A percentile compares a stretch with the other conserved stretches of the same genome.
These are phyloP conservation scores for Phalloptychus januarius DNA, from an alignment of 2,797 vertebrate species.

Conservation along the genomic window DNA sequence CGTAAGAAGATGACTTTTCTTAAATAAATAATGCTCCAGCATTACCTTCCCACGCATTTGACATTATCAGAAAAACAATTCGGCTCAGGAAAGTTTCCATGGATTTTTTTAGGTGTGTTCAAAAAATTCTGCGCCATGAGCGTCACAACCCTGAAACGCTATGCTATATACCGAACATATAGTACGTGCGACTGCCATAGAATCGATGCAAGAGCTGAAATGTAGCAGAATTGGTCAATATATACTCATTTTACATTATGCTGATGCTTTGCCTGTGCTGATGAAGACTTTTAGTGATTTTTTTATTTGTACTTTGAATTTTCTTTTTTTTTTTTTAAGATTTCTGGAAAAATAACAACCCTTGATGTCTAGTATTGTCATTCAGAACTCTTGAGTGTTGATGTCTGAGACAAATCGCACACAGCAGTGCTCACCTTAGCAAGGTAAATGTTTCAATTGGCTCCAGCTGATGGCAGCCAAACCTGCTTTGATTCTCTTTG, in stretches of 20 bases:
- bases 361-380: neutral
- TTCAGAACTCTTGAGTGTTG: neutral
- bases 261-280: neutral
- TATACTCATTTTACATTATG: neutral
- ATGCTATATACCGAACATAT: neutral
- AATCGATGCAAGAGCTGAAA: neutral
- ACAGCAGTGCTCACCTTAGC: neutral
- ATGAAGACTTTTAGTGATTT: neutral
- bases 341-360: neutral
- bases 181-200: too few relatives aligned
- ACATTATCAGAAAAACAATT: neutral
- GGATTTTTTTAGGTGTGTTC: neutral
- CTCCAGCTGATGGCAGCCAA: neutral
- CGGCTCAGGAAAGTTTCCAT: neutral
- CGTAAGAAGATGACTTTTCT: neutral
- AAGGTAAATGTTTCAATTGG: neutral
- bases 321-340: neutral
- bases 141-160: neutral
- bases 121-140: neutral
- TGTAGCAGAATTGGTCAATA: neutral
- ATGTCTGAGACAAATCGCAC: neutral
- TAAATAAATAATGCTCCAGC: neutral
- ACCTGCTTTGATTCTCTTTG: neutral
- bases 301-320: neutral
- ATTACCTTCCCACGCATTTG: neutral